Percentiles rank a stretch among this genome's conserved stretches.
Conservation (phyloP, 2,113 vertebrate species). For the Nipponia nippon region DNA sequence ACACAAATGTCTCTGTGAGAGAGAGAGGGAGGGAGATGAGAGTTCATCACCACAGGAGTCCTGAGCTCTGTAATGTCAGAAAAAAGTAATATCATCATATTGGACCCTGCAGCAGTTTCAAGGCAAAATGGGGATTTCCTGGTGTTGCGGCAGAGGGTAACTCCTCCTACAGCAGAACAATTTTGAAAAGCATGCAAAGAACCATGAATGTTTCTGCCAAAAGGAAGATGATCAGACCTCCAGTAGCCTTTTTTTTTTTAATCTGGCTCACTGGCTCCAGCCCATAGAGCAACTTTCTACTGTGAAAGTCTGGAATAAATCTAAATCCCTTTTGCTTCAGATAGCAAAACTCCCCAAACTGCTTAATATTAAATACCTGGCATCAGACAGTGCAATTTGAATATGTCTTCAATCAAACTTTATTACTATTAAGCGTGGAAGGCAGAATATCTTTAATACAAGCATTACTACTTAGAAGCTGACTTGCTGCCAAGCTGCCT, state of each 20-base stretch:
- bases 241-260: not conserved
- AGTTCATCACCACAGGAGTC: not conserved
- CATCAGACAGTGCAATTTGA: slow-evolving; percentile 28
- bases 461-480: not conserved
- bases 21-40: not conserved
- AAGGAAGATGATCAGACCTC: not conserved
- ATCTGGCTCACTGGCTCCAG: not conserved
- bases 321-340: slow-evolving; percentile 31
- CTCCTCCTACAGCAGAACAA: not conserved
- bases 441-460: slow-evolving; percentile 23
- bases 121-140: slow-evolving; percentile 22
- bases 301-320: slow-evolving; percentile 41
- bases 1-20: not conserved
- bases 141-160: not conserved
- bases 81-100: not conserved
- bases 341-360: slow-evolving; percentile 18
- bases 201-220: not conserved
- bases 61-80: not conserved
- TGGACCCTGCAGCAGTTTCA: not conserved
- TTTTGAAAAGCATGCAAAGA: not conserved
- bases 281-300: not conserved
- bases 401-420: slow-evolving; percentile 45
- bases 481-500: slow-evolving; percentile 21
- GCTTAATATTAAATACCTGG: slow-evolving; percentile 55
- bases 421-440: slow-evolving; percentile 7